Conservation (phyloP, 2,113 vertebrate species). For the Myxocyprinus asiaticus region DNA sequence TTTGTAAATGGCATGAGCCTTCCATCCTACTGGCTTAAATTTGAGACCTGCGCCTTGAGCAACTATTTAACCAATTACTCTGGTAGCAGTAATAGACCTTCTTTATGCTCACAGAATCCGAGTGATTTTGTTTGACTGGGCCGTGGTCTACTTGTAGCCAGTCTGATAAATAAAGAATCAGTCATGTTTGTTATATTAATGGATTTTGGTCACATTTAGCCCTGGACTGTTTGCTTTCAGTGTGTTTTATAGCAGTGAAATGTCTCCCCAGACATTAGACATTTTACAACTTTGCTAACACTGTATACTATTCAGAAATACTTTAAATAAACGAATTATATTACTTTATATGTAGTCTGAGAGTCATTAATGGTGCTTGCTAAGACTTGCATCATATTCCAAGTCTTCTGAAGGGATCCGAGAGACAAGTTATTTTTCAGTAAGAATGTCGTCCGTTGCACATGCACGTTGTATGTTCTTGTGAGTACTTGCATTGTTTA, state of each 20-base stretch:
- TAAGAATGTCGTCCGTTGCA: no score
- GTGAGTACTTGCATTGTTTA: no score
- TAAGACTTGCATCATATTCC: not conserved
- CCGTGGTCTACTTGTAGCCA: constrained; percentile 26
- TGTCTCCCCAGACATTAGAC: not conserved
- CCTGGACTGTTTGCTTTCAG: no score
- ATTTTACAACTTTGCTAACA: constrained; percentile 22
- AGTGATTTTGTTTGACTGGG: constrained; percentile 51
- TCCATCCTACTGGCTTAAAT: constrained; percentile 44
- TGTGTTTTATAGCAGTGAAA: no score
- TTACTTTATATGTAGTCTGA: not conserved
- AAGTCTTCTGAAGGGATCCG: no score
- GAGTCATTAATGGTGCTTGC: constrained; percentile 15
- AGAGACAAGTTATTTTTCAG: no score
- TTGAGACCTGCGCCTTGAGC: constrained; percentile 45
- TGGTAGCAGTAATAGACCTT: constrained; percentile 40
- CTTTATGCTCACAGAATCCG: constrained; percentile 44
- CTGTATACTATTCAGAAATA: constrained; percentile 14
- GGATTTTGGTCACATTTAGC: constrained; percentile 11
- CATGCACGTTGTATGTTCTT: no score
- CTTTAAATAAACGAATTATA: constrained; percentile 10
- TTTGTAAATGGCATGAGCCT: constrained; percentile 52
- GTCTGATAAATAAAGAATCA: constrained; percentile 39
- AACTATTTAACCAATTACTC: constrained; percentile 45
- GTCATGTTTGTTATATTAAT: constrained; percentile 23